These are phyloP conservation scores for Bagarius yarrelli DNA, from an alignment of 2,113 vertebrate species.

Conservation along the genomic window DNA sequence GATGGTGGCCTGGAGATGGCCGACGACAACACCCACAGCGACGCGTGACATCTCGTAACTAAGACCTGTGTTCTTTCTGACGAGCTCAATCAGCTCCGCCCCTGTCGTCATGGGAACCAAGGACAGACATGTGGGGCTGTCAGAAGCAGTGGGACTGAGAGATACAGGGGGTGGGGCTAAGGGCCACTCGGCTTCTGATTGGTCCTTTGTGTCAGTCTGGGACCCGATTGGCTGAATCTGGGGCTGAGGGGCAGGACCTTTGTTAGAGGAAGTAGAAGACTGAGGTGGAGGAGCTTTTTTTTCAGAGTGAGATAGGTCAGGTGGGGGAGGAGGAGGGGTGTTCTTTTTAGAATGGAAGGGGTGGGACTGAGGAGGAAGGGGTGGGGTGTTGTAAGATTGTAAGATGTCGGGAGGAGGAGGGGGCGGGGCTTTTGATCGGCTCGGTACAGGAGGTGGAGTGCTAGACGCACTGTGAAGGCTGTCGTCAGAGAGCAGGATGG, in stretches of 20 bases:
- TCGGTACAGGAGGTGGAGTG: constrained; percentile 89
- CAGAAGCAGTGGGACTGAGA: constrained; percentile 62
- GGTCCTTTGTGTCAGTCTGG: constrained; percentile 43
- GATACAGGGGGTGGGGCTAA: constrained; percentile 59
- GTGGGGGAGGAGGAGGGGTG: constrained; percentile 36
- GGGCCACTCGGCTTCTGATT: constrained; percentile 61
- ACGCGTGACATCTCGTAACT: constrained; percentile 94
- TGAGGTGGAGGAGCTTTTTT: constrained; percentile 48
- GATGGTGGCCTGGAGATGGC: constrained; percentile 86
- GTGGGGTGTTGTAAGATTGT: constrained; percentile 16
- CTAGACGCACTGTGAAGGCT: constrained; percentile 81
- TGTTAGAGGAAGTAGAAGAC: constrained; percentile 52
- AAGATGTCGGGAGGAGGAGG: constrained; percentile 28
- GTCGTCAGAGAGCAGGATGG: constrained; percentile 73
- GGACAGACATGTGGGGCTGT: constrained; percentile 21
- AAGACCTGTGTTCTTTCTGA: constrained; percentile 90
- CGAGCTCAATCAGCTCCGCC: constrained; percentile 90
- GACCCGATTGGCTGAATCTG: constrained; percentile 50
- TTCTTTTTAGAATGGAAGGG: constrained; percentile 55
- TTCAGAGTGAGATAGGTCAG: background rate
- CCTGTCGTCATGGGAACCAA: constrained; percentile 82
- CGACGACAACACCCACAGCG: constrained; percentile 89
- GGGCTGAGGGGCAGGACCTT: constrained; percentile 42
- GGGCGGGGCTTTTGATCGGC: constrained; percentile 71
- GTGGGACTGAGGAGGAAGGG: constrained; percentile 30